These are phyloP conservation scores for Hemicordylus capensis DNA, from an alignment of 2,113 vertebrate genomes.

Conservation along the genomic window DNA sequence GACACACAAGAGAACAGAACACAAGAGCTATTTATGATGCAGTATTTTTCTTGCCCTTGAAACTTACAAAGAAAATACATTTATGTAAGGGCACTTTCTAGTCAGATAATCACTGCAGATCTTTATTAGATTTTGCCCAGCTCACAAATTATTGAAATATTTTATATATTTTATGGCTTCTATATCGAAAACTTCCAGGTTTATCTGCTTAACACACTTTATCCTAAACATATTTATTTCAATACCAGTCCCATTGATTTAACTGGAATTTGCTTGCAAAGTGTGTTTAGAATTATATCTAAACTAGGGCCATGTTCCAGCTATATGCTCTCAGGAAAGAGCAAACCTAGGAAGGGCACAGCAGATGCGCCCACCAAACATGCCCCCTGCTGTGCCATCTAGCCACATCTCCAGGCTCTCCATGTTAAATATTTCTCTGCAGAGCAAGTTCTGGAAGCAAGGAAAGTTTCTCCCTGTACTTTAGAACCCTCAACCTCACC, in stretches of 20 bases:
- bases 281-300: neutral
- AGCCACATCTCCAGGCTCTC: too few relatives aligned
- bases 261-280: neutral
- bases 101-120: neutral
- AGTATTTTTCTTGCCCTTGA: neutral
- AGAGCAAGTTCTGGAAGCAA: too few relatives aligned
- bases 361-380: too few relatives aligned
- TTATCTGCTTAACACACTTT: neutral
- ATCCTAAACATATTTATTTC: neutral
- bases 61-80: neutral
- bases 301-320: neutral
- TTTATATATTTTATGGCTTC: neutral
- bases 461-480: too few relatives aligned
- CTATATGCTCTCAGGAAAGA: too few relatives aligned
- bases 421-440: too few relatives aligned
- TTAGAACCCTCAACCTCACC: too few relatives aligned
- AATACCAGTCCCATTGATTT: neutral
- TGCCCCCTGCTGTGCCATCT: too few relatives aligned
- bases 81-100: constrained; percentile 14
- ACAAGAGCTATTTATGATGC: neutral
- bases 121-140: constrained; percentile 1
- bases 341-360: too few relatives aligned
- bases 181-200: neutral
- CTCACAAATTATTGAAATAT: neutral
- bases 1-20: neutral